Evolutionary conservation across 2,797 vertebrate genomes (phyloP), one percentile per base, ranked within the genome.

Genomic region (Dryobates pubescens): DNA sequence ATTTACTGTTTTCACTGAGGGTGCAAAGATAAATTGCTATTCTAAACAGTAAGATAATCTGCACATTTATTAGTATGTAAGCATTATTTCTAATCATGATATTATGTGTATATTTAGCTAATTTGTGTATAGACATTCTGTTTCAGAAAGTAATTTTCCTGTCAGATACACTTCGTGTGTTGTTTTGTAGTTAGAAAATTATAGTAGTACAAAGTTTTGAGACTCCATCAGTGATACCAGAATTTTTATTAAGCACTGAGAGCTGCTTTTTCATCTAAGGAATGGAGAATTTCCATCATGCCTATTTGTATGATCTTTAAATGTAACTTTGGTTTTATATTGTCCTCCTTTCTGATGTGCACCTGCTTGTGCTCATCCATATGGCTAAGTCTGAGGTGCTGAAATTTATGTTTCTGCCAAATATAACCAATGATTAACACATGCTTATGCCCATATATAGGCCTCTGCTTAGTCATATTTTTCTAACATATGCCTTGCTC

Each of bases 381-480:
- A 74, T 96, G 80, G 47, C 70, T 49, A 45, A 68, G 36, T 75
- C 45, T 67, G 70, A 89, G 54, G 61, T 90, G 53, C 64, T 86
- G 74, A 89, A 86, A 91, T 88, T 43, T 86, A 26, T 73, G 54
- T 30, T 73, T 84, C 61, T 93, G 67, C 68, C 80, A 88, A 71
- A 91, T 79, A 79, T 76, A 86, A 47, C 47, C 79, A 70, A n/a
- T 68, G 36, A 83, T 82, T 87, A 91, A 72, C 56, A 75, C 38
- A 41, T 54, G 6, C 59, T 93, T 90, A 29, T 92, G 59, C 70
- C 74, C 58, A 29, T 92, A 54, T 73, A 54, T 84, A 62, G 57
- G 62, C 68, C 36, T 68, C 45, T 93, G 58, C 81, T 92, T 94
- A 91, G 89, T 93, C 88, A 74, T 82, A 30, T 89, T 88, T 93